Percentiles rank a stretch among this genome's conserved stretches.
These are phyloP conservation scores for Hydrolagus affinis DNA, from an alignment of 2,113 vertebrate genomes.

Conservation along the genomic window DNA sequence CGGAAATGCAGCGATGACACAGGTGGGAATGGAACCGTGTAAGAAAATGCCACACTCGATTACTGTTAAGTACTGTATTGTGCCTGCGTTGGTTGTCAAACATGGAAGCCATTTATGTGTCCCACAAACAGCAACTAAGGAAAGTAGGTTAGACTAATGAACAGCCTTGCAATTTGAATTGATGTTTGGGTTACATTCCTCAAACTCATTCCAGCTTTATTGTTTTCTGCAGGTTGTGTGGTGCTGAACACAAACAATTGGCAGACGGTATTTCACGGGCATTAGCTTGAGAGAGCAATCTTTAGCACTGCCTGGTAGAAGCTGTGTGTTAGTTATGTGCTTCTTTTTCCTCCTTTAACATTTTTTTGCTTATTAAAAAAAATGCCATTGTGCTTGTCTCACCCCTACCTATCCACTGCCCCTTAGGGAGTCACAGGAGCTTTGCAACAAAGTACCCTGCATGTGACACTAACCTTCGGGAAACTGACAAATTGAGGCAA, in stretches of 20 bases:
- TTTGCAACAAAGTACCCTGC: conserved; percentile 49
- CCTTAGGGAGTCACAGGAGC: conserved; percentile 42
- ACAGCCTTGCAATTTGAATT: no score
- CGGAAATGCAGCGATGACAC: no score
- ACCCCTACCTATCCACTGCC: conserved; percentile 26
- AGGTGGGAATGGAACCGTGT: no score
- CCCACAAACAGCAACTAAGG: no score
- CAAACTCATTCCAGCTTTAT: no score
- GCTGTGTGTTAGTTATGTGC: background rate
- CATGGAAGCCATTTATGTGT: no score
- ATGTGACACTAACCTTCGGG: conserved; percentile 49
- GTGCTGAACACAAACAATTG: background rate
- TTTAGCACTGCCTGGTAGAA: conserved; percentile 32
- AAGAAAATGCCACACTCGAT: no score
- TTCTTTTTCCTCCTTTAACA: background rate
- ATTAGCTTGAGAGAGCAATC: conserved; percentile 15
- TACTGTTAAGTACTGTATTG: no score
- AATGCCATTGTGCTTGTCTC: conserved; percentile 37
- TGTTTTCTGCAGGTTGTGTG: background rate
- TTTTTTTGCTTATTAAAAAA: background rate
- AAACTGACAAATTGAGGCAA: conserved; percentile 53
- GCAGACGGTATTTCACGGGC: background rate
- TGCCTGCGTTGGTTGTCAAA: no score
- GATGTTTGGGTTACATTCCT: no score
- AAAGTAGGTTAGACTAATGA: no score